Evolutionary conservation across 2,797 vertebrate species (phyloP).

Genomic region (Enteromius unitaeniatus): DNA sequence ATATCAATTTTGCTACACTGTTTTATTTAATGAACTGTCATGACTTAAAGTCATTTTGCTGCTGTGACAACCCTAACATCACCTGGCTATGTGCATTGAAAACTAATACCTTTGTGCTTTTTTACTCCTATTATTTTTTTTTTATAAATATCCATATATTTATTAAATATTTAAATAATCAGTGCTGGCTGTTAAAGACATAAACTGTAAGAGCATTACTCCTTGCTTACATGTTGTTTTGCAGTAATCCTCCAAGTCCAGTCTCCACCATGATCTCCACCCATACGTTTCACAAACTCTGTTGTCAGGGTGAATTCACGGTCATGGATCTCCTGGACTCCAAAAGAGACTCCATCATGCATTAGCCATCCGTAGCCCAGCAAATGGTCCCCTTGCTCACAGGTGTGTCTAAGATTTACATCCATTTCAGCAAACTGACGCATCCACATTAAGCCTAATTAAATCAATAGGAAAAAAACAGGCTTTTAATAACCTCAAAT

Average conservation of each 20-base stretch:
- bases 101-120: background rate
- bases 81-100: background rate
- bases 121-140: background rate
- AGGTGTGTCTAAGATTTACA: constrained; percentile 87
- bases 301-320: constrained; percentile 83
- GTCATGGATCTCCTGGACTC: constrained; percentile 89
- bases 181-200: constrained; percentile 58
- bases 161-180: background rate
- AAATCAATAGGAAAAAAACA: background rate
- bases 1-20: background rate
- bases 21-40: background rate
- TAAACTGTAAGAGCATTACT: background rate
- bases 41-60: background rate
- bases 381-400: constrained; percentile 87
- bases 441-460: constrained; percentile 94
- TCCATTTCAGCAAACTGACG: constrained; percentile 82
- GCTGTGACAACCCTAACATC: background rate
- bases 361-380: constrained; percentile 89
- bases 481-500: background rate
- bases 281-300: constrained; percentile 89
- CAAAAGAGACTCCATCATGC: constrained; percentile 92
- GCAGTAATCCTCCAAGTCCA: constrained; percentile 95
- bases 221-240: constrained; percentile 81
- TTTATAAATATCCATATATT: too few species aligned
- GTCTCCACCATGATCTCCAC: constrained; percentile 91